Percentiles rank a stretch among this genome's conserved stretches.
These are phyloP conservation scores for Pterocles gutturalis DNA, from an alignment of 2,113 vertebrate genomes.

Conservation along the genomic window DNA sequence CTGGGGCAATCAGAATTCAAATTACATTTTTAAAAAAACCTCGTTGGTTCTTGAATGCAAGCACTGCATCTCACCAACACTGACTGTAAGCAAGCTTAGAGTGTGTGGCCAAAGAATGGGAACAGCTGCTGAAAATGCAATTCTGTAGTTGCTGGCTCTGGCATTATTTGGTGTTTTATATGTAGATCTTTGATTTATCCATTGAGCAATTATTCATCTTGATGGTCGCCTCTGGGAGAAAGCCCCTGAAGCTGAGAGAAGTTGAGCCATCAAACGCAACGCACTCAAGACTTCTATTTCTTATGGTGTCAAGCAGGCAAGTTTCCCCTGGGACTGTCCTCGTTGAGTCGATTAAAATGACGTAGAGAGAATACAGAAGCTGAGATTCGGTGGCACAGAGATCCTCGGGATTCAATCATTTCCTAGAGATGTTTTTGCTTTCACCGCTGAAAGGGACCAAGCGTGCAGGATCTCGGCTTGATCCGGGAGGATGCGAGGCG, in stretches of 20 bases:
- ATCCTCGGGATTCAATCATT: neutral
- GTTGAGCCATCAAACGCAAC: neutral
- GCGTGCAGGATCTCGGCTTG: neutral
- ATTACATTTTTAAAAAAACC: neutral
- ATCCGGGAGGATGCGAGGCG: fast-evolving
- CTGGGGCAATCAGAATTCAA: neutral
- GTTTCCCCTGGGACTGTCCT: neutral
- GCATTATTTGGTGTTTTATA: neutral
- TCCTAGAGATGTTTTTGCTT: neutral
- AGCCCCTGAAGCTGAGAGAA: neutral
- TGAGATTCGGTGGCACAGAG: neutral
- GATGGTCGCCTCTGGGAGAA: neutral
- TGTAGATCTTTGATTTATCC: neutral
- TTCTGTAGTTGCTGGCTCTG: neutral
- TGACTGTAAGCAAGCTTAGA: neutral
- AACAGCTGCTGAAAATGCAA: neutral
- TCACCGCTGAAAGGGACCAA: neutral
- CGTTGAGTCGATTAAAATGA: neutral
- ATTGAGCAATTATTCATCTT: neutral
- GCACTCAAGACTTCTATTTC: neutral
- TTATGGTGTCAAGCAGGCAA: neutral
- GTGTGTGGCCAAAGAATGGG: neutral
- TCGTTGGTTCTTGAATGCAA: neutral
- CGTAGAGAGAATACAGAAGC: neutral
- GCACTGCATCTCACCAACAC: neutral